Base-by-base conservation (phyloP, 2,888 invertebrate species). In the Amphipoea oculea region DNA sequence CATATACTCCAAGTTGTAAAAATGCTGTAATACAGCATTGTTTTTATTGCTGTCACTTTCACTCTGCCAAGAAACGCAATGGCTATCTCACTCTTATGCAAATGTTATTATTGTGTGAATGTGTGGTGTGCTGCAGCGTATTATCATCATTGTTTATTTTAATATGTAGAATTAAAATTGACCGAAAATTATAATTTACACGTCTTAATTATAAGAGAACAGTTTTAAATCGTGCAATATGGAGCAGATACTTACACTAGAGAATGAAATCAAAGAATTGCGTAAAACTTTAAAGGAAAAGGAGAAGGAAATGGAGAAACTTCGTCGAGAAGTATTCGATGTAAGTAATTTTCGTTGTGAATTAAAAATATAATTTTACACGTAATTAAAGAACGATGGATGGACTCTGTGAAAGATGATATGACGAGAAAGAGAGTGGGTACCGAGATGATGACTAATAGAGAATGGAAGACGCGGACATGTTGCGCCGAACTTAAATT, bases 261-360 rank as follows among this genome's bases (percentile, higher is more conserved):
- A 97, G 86, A 89, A 93, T 66, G 97, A 98, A 95, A 97, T 98
- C 67, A 88, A 89, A 0, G 92, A 93, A 62, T 92, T 98, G 66
- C 97, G 96, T 81, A 93, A 92, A 85, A 88, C 92, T 74, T 93
- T 98, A 77, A 89, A 89, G 3, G 92, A 92, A 71, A 98, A 97
- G 89, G 97, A 98, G 90, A 90, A 93, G 69, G 93, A 97, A 92
- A 91, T 97, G 45, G 91, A 91, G n/a, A 88, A 91, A 74, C 84
- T 97, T 40, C 96, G 96, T 90, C 93, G 91, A 79, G 93, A 95
- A 82, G 94, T 94, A 87, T 90, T 93, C 79, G 91, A 92, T 74
- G 93, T 96, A 85, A 88, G 93, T 90, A 74, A 73, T 77, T 57
- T 51, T 65, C 17, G 42, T 73, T 60, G 62, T 42, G 2, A 42